Evolutionary conservation across 2,797 vertebrate genomes (phyloP).

Genomic region (Coracias cyanogaster): DNA sequence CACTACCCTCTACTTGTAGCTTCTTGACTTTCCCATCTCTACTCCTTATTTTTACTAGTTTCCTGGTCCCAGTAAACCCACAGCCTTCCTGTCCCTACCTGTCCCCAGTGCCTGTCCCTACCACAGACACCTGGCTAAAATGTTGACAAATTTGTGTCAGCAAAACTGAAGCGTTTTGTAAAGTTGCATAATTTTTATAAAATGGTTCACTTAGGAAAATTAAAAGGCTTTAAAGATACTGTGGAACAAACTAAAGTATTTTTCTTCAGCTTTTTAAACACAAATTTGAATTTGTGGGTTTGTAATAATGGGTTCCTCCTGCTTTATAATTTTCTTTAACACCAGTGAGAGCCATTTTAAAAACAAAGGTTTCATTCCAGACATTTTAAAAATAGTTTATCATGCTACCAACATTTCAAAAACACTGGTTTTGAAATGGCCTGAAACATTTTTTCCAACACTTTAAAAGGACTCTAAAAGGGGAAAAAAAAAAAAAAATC

Average conservation of each 20-base stretch:
- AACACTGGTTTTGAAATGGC: background rate
- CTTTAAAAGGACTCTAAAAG: background rate
- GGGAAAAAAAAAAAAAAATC: background rate
- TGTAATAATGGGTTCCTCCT: background rate
- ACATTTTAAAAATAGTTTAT: background rate
- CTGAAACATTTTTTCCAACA: background rate
- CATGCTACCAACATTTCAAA: background rate
- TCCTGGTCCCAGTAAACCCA: background rate
- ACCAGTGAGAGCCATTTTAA: background rate
- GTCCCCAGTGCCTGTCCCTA: background rate
- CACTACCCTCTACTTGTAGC: background rate
- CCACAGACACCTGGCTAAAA: background rate
- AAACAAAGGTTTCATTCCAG: background rate
- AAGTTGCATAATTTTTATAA: background rate
- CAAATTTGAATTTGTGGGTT: background rate
- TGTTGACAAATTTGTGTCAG: background rate
- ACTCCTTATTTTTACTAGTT: background rate
- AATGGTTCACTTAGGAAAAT: background rate
- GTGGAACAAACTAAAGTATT: background rate
- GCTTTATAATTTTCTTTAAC: background rate
- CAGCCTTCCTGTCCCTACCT: background rate
- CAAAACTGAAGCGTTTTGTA: background rate
- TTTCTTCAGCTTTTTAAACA: background rate
- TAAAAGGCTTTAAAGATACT: background rate
- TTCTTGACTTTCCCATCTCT: background rate